Evolutionary conservation across 2,888 invertebrate genomes (phyloP).

Genomic region (Leptinotarsa rubiginosa): DNA sequence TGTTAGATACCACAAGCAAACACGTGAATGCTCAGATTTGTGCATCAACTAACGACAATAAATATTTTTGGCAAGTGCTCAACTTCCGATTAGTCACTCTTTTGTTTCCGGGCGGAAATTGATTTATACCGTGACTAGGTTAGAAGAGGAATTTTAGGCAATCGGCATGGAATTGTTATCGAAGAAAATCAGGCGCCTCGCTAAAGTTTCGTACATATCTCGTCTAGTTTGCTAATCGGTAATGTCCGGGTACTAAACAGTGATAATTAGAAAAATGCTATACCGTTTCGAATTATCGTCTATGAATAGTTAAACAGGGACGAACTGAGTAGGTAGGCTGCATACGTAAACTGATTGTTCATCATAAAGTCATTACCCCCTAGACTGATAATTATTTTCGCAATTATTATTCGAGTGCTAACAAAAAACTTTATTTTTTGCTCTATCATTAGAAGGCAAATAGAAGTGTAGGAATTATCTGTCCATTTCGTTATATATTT

Average conservation of each 20-base stretch:
- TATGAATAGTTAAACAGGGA: background rate
- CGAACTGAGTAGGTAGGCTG: background rate
- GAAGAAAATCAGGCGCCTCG: background rate
- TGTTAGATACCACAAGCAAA: too few species aligned
- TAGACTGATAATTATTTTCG: background rate
- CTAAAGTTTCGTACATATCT: background rate
- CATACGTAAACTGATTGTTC: constrained; percentile 2
- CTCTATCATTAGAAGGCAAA: background rate
- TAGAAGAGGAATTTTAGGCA: background rate
- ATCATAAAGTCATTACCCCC: constrained; percentile 15
- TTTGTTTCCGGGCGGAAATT: background rate
- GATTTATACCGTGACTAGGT: background rate
- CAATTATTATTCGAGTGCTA: constrained; percentile 5
- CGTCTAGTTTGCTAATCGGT: constrained; percentile 3
- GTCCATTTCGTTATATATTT: background rate
- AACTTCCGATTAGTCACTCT: too few species aligned
- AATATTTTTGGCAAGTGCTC: too few species aligned
- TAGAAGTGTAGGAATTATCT: background rate
- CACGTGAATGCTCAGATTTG: too few species aligned
- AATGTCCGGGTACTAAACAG: constrained; percentile 8
- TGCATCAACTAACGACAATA: too few species aligned
- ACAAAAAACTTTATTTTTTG: background rate
- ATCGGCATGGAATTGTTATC: background rate
- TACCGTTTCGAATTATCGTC: background rate
- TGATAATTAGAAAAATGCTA: constrained; percentile 5